A percentile compares a stretch with the other conserved stretches of the same genome.
These are phyloP conservation scores for Agrotis exclamationis DNA, from an alignment of 2,888 invertebrate species.

Conservation along the genomic window DNA sequence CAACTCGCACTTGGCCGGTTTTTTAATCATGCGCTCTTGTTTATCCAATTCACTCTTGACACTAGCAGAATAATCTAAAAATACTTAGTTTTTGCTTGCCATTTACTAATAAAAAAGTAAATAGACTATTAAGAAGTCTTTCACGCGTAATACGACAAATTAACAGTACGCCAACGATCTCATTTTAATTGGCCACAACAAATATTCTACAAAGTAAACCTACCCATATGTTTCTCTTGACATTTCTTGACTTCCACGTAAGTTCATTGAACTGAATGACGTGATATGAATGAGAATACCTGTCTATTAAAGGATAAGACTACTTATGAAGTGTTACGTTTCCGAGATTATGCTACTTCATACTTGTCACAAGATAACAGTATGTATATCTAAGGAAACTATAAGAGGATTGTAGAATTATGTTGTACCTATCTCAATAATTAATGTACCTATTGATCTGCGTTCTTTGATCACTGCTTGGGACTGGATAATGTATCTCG, in stretches of 20 bases:
- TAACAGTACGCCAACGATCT: background rate
- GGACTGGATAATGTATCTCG: no score
- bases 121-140: background rate
- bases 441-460: no score
- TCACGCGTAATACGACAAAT: background rate
- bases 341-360: constrained; percentile 1
- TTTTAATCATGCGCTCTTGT: no score
- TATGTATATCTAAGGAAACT: no score
- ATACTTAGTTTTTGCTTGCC: no score
- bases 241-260: background rate
- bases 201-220: constrained; percentile 17
- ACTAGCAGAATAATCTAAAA: no score
- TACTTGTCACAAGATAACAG: background rate
- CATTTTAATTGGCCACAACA: background rate
- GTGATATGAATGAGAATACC: constrained; percentile 19
- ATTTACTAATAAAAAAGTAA: no score
- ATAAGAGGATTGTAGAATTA: no score
- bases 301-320: background rate
- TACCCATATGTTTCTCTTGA: background rate
- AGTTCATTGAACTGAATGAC: constrained; percentile 24
- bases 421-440: no score
- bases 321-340: constrained; percentile 4
- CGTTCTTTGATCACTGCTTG: no score
- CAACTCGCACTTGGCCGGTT: no score
- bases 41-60: no score